phyloP scores from a whole-genome alignment of 2,113 vertebrate genomes.

The Prinia subflava region DNA sequence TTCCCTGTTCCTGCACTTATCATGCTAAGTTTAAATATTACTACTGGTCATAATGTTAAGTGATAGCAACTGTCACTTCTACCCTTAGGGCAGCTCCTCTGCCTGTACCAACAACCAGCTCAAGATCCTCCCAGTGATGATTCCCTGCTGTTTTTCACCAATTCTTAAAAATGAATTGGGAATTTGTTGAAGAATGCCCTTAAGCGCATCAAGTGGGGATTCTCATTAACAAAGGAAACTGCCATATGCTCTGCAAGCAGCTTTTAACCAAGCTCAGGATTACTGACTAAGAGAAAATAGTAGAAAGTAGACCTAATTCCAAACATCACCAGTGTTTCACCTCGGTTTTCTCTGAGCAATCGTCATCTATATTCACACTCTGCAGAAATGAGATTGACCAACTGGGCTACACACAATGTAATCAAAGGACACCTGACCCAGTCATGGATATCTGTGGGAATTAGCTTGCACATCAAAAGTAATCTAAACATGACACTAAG shows the following conservation, averaged over 20 bases:
- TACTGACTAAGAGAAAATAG: not conserved
- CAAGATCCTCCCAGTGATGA: not conserved
- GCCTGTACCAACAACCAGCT: not conserved
- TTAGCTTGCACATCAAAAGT: not conserved
- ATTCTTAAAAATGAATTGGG: not conserved
- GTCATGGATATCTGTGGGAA: not conserved
- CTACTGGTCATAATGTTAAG: not conserved
- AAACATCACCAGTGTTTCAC: not conserved
- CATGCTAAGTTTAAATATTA: not conserved
- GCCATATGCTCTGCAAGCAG: not conserved
- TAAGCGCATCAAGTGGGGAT: not conserved
- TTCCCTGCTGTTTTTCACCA: conserved; percentile 6
- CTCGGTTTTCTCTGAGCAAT: not conserved
- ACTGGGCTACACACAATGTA: not conserved
- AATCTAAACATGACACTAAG: conserved; percentile 12
- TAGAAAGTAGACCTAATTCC: not conserved
- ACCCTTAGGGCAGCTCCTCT: not conserved
- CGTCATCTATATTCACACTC: not conserved
- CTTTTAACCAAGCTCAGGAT: conserved; percentile 11
- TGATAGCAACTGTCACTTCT: not conserved
- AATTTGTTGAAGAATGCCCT: conserved; percentile 34
- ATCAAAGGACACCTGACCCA: not conserved
- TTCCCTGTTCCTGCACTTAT: not conserved
- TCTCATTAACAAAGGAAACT: conserved; percentile 48
- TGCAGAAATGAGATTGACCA: not conserved